Conservation (phyloP, 2,797 vertebrate species). For the Carcharodon carcharias region DNA sequence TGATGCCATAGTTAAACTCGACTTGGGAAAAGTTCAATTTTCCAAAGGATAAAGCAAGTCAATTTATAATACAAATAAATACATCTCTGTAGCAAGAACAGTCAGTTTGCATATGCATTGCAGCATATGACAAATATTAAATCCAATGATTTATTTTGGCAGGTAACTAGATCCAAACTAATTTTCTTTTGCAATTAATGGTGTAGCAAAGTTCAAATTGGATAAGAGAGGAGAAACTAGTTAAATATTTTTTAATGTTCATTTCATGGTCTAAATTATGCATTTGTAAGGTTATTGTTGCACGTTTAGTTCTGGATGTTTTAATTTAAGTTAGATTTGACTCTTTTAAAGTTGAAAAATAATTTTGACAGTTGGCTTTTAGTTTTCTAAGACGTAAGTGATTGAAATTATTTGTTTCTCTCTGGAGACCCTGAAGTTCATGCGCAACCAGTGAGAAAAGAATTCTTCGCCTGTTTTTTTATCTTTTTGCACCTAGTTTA, state of each 20-base stretch:
- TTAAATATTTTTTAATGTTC: not conserved
- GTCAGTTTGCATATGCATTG: not conserved
- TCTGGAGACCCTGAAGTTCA: not conserved
- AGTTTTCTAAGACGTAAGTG: not conserved
- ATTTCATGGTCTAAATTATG: not conserved
- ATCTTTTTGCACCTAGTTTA: not conserved
- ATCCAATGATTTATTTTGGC: not conserved
- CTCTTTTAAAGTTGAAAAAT: not conserved
- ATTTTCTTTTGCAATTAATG: not conserved
- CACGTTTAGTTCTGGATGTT: not conserved
- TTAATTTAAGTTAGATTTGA: too few relatives aligned
- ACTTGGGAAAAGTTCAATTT: not conserved
- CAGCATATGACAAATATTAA: not conserved
- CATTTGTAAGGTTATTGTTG: not conserved
- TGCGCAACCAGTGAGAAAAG: not conserved
- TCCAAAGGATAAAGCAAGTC: not conserved
- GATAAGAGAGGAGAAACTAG: not conserved
- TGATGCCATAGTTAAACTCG: not conserved
- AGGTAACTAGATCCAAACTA: not conserved
- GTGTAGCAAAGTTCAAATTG: constrained; percentile 1
- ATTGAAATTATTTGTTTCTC: not conserved
- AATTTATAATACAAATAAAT: constrained; percentile 18
- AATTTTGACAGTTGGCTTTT: not conserved
- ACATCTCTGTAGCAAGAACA: not conserved
- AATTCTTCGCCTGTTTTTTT: not conserved